Percentiles rank a stretch among this genome's conserved stretches.
These are phyloP conservation scores for Amphilophus citrinellus DNA, from an alignment of 2,113 vertebrate genomes.

Conservation along the genomic window DNA sequence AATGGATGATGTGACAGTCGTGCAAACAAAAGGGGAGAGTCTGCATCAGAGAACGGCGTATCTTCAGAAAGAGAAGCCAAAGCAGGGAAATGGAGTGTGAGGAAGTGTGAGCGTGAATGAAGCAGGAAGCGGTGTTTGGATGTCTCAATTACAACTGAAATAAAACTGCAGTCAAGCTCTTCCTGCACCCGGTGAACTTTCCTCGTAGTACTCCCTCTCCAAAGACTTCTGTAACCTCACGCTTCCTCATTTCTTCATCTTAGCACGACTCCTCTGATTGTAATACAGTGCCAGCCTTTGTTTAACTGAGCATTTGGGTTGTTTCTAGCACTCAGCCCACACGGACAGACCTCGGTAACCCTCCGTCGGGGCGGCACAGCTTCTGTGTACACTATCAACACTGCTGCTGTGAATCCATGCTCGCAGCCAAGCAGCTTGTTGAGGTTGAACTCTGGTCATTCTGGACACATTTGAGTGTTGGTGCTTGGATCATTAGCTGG, in stretches of 20 bases:
- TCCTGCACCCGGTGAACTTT: neutral
- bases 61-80: conserved; percentile 2
- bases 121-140: neutral
- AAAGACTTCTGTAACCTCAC: neutral
- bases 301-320: conserved; percentile 20
- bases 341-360: conserved; percentile 29
- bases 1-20: conserved; percentile 24
- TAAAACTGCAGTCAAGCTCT: neutral
- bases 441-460: conserved; percentile 4
- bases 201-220: neutral
- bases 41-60: neutral
- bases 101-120: neutral
- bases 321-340: conserved; percentile 40
- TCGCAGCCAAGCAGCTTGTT: conserved; percentile 12
- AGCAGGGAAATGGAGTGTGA: neutral
- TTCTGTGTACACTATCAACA: conserved; percentile 9
- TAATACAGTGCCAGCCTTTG: neutral
- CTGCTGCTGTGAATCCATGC: conserved; percentile 15
- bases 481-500: conserved; percentile 3
- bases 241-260: neutral
- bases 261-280: neutral
- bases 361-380: conserved; percentile 1
- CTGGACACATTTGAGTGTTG: conserved; percentile 15
- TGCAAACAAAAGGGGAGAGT: conserved; percentile 3
- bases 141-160: neutral